Conservation (phyloP, 2,797 vertebrate genomes). For the Urocyon cinereoargenteus region DNA sequence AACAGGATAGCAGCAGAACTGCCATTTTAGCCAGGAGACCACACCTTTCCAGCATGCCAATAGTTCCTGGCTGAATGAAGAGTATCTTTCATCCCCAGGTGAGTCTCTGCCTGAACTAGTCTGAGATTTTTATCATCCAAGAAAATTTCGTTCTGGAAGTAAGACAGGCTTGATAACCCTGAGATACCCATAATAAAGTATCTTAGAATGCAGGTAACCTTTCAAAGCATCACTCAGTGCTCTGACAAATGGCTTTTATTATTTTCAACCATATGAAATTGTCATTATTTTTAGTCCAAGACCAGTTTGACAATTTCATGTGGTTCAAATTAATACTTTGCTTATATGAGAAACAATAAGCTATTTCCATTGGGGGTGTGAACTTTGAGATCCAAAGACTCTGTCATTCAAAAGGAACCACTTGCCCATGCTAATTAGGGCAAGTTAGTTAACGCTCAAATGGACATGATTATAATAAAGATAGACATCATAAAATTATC, state of each 20-base stretch:
- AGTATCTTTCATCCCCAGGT: background rate
- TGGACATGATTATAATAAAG: background rate
- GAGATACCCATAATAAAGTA: background rate
- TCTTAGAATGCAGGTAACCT: background rate
- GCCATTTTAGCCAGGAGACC: background rate
- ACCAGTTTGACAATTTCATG: background rate
- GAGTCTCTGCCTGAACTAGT: constrained; percentile 8
- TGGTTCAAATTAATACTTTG: background rate
- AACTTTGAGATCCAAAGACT: background rate
- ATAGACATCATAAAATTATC: background rate
- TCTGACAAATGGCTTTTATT: background rate
- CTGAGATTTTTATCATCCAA: constrained; percentile 60
- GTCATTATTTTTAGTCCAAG: background rate
- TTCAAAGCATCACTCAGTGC: background rate
- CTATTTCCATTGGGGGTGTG: background rate
- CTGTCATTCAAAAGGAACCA: background rate
- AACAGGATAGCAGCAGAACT: background rate
- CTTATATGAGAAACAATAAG: background rate
- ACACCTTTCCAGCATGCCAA: background rate
- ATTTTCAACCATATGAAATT: background rate
- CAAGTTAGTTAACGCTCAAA: background rate
- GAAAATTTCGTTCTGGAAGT: constrained; percentile 29
- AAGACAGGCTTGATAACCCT: background rate
- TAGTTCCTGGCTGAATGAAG: background rate
- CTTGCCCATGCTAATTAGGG: background rate